Conservation (phyloP, 1,140 invertebrate species). For the Zaprionus davidi region DNA sequence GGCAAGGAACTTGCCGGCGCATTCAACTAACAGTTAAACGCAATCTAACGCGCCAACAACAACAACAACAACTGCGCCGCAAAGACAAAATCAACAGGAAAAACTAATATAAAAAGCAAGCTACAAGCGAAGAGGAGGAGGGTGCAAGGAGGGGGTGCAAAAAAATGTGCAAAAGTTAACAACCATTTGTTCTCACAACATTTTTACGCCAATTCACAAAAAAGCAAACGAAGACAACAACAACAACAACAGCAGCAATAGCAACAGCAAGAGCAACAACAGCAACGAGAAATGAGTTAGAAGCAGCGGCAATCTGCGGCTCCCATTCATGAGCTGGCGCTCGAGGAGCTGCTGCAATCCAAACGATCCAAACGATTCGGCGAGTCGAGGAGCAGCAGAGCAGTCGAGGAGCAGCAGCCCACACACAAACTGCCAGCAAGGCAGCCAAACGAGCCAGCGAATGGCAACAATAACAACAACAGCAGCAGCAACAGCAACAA, state of each 20-base stretch:
- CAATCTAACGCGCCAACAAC: constrained; percentile 67
- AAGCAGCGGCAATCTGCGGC: constrained; percentile 62
- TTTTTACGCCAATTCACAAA: constrained; percentile 81
- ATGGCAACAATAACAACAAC: constrained; percentile 65
- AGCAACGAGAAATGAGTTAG: constrained; percentile 69
- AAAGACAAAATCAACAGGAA: constrained; percentile 57
- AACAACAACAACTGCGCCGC: constrained; percentile 20
- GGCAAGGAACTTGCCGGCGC: constrained; percentile 68
- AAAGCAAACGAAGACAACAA: constrained; percentile 40
- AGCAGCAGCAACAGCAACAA: constrained; percentile 8
- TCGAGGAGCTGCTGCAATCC: constrained; percentile 64
- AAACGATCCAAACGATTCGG: constrained; percentile 56
- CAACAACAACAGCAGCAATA: constrained; percentile 26
- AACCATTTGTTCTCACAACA: constrained; percentile 82
- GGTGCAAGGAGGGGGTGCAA: background rate
- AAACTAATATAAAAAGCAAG: constrained; percentile 26
- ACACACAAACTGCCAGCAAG: constrained; percentile 68
- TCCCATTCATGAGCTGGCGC: constrained; percentile 80
- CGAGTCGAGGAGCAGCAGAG: constrained; percentile 38
- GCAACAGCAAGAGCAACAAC: constrained; percentile 34
- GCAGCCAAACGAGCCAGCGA: constrained; percentile 63
- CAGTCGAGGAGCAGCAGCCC: constrained; percentile 52
- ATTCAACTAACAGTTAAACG: constrained; percentile 67
- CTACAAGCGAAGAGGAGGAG: constrained; percentile 1
- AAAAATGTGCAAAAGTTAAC: constrained; percentile 78